Conservation (phyloP, 2,797 vertebrate genomes). For the Myripristis jacobus region DNA sequence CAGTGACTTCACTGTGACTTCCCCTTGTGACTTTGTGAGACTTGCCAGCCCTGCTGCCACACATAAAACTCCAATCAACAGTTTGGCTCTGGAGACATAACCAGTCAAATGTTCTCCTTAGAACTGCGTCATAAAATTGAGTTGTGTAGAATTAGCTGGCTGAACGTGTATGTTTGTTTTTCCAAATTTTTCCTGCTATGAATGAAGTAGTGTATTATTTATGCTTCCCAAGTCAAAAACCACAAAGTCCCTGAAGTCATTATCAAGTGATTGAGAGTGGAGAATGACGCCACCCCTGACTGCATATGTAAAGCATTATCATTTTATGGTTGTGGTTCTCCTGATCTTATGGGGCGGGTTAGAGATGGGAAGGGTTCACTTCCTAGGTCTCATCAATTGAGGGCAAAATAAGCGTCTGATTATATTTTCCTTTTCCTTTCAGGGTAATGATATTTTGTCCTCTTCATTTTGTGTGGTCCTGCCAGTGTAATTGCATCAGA, state of each 20-base stretch:
- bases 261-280: slow-evolving; percentile 61
- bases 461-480: neutral
- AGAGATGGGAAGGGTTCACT: slow-evolving; percentile 33
- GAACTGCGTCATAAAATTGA: slow-evolving; percentile 37
- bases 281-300: slow-evolving; percentile 47
- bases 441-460: slow-evolving; percentile 3
- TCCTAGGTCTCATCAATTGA: slow-evolving; percentile 15
- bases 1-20: neutral
- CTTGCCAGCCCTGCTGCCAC: slow-evolving; percentile 20
- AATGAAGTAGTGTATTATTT: slow-evolving; percentile 64
- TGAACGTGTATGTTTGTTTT: slow-evolving; percentile 57
- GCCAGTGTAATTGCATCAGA: slow-evolving; percentile 8
- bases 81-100: slow-evolving; percentile 32
- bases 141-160: slow-evolving; percentile 30
- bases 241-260: slow-evolving; percentile 71
- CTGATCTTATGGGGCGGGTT: slow-evolving; percentile 22
- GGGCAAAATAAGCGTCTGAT: neutral
- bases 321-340: slow-evolving; percentile 52
- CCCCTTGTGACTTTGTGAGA: neutral
- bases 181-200: slow-evolving; percentile 50
- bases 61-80: slow-evolving; percentile 56
- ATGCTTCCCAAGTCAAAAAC: slow-evolving; percentile 54
- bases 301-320: slow-evolving; percentile 67
- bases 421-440: neutral
- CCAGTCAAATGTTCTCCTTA: slow-evolving; percentile 51